A percentile compares a stretch with the other conserved stretches of the same genome.
Conservation (phyloP, 2,797 vertebrate species). For the Brachyalestes nurse region DNA sequence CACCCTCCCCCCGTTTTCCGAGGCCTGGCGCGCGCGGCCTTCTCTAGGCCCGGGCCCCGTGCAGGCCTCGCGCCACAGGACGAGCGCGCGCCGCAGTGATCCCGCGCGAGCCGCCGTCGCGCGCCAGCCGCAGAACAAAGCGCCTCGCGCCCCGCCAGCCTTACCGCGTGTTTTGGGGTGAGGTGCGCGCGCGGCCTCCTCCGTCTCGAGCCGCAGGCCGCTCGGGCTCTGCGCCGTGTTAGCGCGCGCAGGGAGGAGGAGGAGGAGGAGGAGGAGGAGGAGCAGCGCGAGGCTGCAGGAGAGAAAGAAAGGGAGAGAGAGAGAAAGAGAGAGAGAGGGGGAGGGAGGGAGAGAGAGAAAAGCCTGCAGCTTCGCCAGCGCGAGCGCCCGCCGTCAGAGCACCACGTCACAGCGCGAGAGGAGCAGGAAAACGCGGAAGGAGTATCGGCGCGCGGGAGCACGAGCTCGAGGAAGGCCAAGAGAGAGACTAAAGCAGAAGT, state of each 20-base stretch:
- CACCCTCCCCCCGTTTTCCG: slow-evolving; percentile 35
- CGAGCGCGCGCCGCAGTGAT: not conserved
- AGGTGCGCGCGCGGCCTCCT: slow-evolving; percentile 77
- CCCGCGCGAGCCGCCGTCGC: not conserved
- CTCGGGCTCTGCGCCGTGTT: slow-evolving; percentile 76
- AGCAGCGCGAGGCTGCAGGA: slow-evolving; percentile 13
- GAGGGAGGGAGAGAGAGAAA: slow-evolving; percentile 87
- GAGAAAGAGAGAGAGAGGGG: slow-evolving; percentile 72
- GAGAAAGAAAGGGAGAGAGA: not conserved
- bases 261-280: slow-evolving; percentile 45
- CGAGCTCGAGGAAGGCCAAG: slow-evolving; percentile 27
- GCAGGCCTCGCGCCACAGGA: slow-evolving; percentile 51
- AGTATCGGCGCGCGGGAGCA: slow-evolving; percentile 46
- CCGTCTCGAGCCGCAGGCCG: slow-evolving; percentile 76
- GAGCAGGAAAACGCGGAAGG: slow-evolving; percentile 94
- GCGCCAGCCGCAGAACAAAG: not conserved
- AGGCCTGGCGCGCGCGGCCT: slow-evolving; percentile 81
- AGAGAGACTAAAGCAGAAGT: not conserved
- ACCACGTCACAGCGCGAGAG: slow-evolving; percentile 94
- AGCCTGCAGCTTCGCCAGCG: slow-evolving; percentile 88
- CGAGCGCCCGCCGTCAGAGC: slow-evolving; percentile 92
- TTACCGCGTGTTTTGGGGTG: slow-evolving; percentile 72
- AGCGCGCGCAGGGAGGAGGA: slow-evolving; percentile 78
- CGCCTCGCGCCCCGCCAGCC: slow-evolving; percentile 42
- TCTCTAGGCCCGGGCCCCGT: slow-evolving; percentile 74